Conservation (phyloP, 2,888 invertebrate genomes). For the Andricus curvator region DNA sequence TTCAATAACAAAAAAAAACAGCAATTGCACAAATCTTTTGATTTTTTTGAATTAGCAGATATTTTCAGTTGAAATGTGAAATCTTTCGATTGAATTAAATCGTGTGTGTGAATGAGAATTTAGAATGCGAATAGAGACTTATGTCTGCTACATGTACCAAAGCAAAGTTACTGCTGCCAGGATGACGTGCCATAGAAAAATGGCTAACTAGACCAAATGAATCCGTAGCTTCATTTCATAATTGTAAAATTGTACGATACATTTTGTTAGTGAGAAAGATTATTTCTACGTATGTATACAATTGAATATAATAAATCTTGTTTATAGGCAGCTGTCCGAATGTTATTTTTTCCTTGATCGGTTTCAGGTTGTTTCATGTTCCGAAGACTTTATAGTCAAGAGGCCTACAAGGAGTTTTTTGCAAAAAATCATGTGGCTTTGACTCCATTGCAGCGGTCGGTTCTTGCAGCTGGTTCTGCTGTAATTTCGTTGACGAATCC, state of each 20-base stretch:
- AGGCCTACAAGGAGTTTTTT: conserved; percentile 83
- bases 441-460: conserved; percentile 85
- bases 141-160: conserved; percentile 39
- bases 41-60: not conserved
- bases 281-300: conserved; percentile 45
- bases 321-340: conserved; percentile 47
- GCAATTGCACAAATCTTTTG: not conserved
- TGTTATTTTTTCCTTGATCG: conserved; percentile 61
- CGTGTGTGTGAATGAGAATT: not conserved
- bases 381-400: conserved; percentile 63
- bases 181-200: conserved; percentile 33
- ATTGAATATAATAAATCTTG: conserved; percentile 58
- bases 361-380: conserved; percentile 60
- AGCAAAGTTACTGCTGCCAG: conserved; percentile 23
- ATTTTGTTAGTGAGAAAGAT: conserved; percentile 36
- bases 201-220: conserved; percentile 33
- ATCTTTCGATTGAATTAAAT: conserved; percentile 1
- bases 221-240: conserved; percentile 15
- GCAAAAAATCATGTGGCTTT: conserved; percentile 83
- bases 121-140: not conserved
- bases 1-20: not conserved
- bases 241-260: conserved; percentile 43
- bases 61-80: not conserved
- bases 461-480: conserved; percentile 93
- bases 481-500: conserved; percentile 90